These are phyloP conservation scores for Cryptotis parvus DNA, from an alignment of 2,113 vertebrate species.

Conservation along the genomic window DNA sequence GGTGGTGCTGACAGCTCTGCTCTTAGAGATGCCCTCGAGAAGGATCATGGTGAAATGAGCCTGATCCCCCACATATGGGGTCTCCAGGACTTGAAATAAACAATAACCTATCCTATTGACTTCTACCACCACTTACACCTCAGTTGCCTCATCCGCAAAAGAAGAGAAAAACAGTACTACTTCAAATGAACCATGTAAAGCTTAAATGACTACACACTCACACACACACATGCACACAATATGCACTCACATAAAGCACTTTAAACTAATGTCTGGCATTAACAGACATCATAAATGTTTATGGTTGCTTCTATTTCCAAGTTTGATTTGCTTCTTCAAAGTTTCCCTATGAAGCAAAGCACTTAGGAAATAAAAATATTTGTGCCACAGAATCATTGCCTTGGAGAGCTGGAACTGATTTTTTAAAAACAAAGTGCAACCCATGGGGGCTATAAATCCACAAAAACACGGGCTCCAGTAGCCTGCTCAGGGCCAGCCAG, in stretches of 20 bases:
- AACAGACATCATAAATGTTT: neutral
- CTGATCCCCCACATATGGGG: too few relatives aligned
- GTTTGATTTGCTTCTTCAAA: constrained; percentile 4
- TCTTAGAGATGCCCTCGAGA: too few relatives aligned
- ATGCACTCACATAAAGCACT: neutral
- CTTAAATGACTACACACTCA: neutral
- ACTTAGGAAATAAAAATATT: constrained; percentile 30
- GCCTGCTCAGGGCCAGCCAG: neutral
- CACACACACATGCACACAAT: too few relatives aligned
- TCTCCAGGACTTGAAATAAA: too few relatives aligned
- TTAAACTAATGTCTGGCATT: neutral
- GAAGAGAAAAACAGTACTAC: neutral
- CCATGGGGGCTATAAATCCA: neutral
- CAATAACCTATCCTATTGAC: too few relatives aligned
- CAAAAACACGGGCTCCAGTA: neutral
- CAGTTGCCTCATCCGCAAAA: neutral
- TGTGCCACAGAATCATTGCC: neutral
- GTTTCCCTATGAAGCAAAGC: neutral
- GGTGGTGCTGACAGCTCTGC: too few relatives aligned
- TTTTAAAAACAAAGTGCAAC: neutral
- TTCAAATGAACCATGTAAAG: neutral
- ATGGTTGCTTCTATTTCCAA: constrained; percentile 21
- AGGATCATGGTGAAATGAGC: too few relatives aligned
- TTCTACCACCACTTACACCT: neutral
- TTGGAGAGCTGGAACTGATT: neutral